phyloP scores from a whole-genome alignment of 2,113 vertebrate species.

The Hyla sarda region DNA sequence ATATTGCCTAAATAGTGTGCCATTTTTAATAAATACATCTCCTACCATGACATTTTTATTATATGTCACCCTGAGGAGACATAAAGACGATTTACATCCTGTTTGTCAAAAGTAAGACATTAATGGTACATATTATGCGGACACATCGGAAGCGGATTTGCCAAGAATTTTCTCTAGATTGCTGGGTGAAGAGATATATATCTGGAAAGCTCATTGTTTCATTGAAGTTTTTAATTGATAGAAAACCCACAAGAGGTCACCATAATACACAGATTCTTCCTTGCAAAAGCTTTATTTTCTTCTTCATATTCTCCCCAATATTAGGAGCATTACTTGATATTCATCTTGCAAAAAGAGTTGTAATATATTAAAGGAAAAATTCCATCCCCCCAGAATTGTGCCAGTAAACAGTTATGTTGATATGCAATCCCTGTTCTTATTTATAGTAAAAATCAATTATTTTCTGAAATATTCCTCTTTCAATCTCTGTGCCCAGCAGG shows the following conservation, averaged over 20 bases:
- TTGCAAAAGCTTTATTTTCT: neutral
- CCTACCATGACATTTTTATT: conserved; percentile 42
- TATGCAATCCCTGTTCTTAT: neutral
- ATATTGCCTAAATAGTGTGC: conserved; percentile 42
- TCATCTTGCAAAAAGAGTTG: neutral
- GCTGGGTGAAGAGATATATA: conserved; percentile 15
- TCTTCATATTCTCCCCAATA: neutral
- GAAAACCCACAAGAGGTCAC: conserved; percentile 44
- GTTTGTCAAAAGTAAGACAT: conserved; percentile 49
- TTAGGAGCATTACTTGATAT: neutral
- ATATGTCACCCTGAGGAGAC: conserved; percentile 29
- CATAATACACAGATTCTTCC: conserved; percentile 9
- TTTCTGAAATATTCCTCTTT: neutral
- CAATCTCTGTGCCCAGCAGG: neutral
- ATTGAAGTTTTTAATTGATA: neutral
- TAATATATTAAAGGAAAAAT: neutral
- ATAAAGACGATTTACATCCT: conserved; percentile 42
- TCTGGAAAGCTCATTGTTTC: conserved; percentile 1
- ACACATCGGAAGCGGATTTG: conserved; percentile 18
- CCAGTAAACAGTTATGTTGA: neutral
- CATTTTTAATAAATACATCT: conserved; percentile 49
- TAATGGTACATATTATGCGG: conserved; percentile 47
- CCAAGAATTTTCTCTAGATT: conserved; percentile 34
- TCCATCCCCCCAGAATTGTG: neutral
- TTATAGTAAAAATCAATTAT: conserved; percentile 4